Evolutionary conservation across 2,113 vertebrate species (phyloP).

Genomic region (Lophotis ruficrista): DNA sequence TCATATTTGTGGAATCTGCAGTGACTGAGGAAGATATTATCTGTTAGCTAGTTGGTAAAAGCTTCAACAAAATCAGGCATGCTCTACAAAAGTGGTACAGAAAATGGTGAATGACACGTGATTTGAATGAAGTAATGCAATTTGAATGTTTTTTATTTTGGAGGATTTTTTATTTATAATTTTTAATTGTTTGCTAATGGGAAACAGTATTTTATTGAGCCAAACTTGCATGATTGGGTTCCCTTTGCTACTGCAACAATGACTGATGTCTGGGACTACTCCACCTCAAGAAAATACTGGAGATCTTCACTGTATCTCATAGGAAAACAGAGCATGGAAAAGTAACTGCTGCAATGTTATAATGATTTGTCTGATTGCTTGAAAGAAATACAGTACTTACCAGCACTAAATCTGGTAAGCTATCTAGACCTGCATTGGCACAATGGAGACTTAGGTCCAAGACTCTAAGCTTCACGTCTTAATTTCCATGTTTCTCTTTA

Average conservation of each 20-base stretch:
- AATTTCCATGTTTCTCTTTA: neutral
- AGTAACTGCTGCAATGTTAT: neutral
- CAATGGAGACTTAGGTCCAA: neutral
- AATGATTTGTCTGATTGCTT: neutral
- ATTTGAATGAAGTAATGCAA: neutral
- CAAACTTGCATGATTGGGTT: neutral
- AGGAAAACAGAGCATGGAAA: neutral
- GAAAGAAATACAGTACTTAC: neutral
- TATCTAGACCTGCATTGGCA: neutral
- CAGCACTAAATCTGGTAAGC: neutral
- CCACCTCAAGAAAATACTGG: neutral
- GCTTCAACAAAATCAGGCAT: neutral
- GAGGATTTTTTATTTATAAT: rapidly evolving
- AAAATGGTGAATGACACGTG: neutral
- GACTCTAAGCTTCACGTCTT: neutral
- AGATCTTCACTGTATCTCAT: neutral
- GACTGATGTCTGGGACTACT: neutral
- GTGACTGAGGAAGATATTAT: neutral
- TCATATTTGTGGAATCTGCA: neutral
- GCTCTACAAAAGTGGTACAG: neutral
- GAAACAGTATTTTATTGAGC: neutral
- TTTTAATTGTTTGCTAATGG: neutral
- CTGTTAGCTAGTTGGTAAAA: neutral
- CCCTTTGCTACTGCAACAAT: neutral
- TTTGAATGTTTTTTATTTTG: neutral